Conservation (phyloP, 1,140 invertebrate genomes). For the Cyclargus thomasi region DNA sequence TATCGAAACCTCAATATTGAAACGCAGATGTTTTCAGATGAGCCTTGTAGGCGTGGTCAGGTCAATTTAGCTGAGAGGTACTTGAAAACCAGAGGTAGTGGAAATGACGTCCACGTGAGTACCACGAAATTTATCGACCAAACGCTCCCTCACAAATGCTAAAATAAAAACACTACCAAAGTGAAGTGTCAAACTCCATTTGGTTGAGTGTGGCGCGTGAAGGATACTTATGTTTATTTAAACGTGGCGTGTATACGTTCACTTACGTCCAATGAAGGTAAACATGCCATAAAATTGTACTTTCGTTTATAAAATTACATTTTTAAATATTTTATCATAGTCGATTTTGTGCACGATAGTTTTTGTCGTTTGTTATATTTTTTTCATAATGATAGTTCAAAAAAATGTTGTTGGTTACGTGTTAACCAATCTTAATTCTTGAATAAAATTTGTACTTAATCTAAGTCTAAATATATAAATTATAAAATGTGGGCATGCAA, state of each 20-base stretch:
- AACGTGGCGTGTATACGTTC: slow-evolving; percentile 18
- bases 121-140: slow-evolving; percentile 66
- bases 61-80: slow-evolving; percentile 54
- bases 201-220: slow-evolving; percentile 27
- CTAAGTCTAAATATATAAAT: too few species aligned
- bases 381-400: too few species aligned
- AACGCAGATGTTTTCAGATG: slow-evolving; percentile 34
- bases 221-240: slow-evolving; percentile 28
- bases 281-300: slow-evolving; percentile 12
- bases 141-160: slow-evolving; percentile 50
- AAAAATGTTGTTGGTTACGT: too few species aligned
- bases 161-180: slow-evolving; percentile 58
- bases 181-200: slow-evolving; percentile 58
- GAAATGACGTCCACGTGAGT: slow-evolving; percentile 55
- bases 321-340: not conserved
- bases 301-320: slow-evolving; percentile 4
- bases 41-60: slow-evolving; percentile 44
- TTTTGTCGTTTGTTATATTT: too few species aligned
- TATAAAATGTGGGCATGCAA: too few species aligned
- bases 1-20: not conserved
- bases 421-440: too few species aligned
- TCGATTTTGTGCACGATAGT: not conserved
- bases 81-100: slow-evolving; percentile 50
- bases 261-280: slow-evolving; percentile 14
- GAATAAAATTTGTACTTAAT: too few species aligned